Percentiles rank a stretch among this genome's conserved stretches.
Conservation (phyloP, 2,888 invertebrate species). For the Plagodis dolabraria region DNA sequence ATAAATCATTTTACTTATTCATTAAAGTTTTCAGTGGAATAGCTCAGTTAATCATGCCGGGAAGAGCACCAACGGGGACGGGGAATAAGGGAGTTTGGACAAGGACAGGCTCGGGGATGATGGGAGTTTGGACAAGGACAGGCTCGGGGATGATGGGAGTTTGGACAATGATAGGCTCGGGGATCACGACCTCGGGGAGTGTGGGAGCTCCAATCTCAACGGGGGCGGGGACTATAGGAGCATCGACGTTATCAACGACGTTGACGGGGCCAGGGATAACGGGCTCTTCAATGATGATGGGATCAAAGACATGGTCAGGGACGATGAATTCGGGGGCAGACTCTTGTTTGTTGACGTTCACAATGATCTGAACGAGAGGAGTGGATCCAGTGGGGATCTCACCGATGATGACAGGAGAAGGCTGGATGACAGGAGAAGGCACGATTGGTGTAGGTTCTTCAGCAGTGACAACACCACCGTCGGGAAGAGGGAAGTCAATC, state of each 20-base stretch:
- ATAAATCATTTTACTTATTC: too few relatives aligned
- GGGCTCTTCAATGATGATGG: not conserved
- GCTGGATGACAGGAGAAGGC: constrained; percentile 25
- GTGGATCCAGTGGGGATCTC: constrained; percentile 25
- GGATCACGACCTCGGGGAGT: constrained; percentile 8
- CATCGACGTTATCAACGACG: constrained; percentile 33
- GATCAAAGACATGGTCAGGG: constrained; percentile 29
- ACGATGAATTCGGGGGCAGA: constrained; percentile 23
- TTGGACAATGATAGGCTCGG: constrained; percentile 29
- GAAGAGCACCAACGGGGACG: constrained; percentile 39
- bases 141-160: constrained; percentile 31
- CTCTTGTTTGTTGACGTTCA: constrained; percentile 33
- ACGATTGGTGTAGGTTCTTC: constrained; percentile 25
- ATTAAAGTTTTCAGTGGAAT: too few relatives aligned
- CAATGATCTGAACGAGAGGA: constrained; percentile 39
- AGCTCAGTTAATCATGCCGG: constrained; percentile 42
- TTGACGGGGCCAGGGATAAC: constrained; percentile 25
- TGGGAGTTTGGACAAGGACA: constrained; percentile 40
- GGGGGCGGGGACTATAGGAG: constrained; percentile 34
- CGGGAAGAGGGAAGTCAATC: constrained; percentile 37
- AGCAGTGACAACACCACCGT: constrained; percentile 25
- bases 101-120: constrained; percentile 16
- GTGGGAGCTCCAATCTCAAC: constrained; percentile 33
- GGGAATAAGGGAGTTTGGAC: constrained; percentile 25
- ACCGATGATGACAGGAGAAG: constrained; percentile 31